Base-by-base conservation (phyloP, 2,888 invertebrate genomes). In the Mimumesa dahlbomi region DNA sequence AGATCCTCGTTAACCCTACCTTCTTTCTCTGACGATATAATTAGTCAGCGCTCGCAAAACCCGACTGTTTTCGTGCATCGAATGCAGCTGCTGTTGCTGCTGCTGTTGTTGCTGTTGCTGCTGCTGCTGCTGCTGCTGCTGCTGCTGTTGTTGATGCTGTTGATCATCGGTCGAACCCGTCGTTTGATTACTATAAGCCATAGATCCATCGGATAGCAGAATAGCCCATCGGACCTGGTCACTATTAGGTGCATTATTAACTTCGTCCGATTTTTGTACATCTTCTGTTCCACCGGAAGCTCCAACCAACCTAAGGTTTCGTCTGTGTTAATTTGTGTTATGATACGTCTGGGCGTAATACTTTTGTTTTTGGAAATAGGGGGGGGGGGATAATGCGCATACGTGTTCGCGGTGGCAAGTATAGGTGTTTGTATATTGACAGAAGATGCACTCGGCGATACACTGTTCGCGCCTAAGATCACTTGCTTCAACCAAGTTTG, bases 1-100 rank as follows among this genome's bases (percentile, higher is more conserved):
- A n/a, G n/a, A n/a, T n/a, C n/a, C n/a, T n/a, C 14, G 9, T 3
- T 46, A 14, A 5, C 52, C 45, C 50, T 75, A 88, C 88, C 87
- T 89, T 77, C 92, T 93, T 72, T 94, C 93, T 75, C 94, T 94
- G 0, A 95, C 94, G 66, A 95, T 93, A 75, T 94, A 94, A 65
- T 93, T 92, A 0, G 94, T 93, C 11, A 95, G 91, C 25, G 93
- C 93, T 79, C 94, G 93, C 6, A 95, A 88, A 2, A 95, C 87
- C 25, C 92, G 92, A 67, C 94, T 93, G 87, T 95, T 95, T 82
- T 95, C 94, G 81, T 93, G 92, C 82, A 91, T 90, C 79, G 85
- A 91, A 86, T 88, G 91, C 82, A 90, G 91, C 85, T 89, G 91
- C 7, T 59, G 59, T 0, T 18, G 64, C 14, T 67, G 63, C 5